These are phyloP conservation scores for Momotus momota DNA, from an alignment of 2,797 vertebrate genomes.

Conservation along the genomic window DNA sequence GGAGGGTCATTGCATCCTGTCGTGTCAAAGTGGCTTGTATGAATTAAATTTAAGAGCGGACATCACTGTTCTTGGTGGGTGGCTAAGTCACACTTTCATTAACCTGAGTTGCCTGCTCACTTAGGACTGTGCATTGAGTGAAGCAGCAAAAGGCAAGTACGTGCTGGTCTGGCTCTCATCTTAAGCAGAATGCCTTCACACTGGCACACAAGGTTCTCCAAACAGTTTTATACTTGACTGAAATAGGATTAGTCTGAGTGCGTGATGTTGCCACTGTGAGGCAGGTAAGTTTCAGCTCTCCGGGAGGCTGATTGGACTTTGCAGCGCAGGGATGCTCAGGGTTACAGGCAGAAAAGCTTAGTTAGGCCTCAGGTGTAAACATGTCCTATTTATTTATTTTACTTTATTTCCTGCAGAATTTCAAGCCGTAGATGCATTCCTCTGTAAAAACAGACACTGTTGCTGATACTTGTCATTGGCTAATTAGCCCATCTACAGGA, in stretches of 20 bases:
- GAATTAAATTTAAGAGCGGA: not conserved
- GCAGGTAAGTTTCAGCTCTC: not conserved
- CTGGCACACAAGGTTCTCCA: not conserved
- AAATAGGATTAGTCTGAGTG: not conserved
- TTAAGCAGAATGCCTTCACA: not conserved
- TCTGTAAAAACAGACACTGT: not conserved
- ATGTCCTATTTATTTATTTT: not conserved
- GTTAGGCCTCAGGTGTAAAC: not conserved
- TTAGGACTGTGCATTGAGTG: not conserved
- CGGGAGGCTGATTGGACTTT: not conserved
- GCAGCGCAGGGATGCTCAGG: not conserved
- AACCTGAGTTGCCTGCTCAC: not conserved
- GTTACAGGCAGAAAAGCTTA: not conserved
- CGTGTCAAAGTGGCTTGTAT: not conserved
- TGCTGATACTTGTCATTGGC: not conserved
- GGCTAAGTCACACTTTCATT: constrained; percentile 6
- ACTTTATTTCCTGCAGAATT: not conserved
- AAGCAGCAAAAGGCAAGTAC: not conserved
- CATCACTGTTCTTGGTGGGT: not conserved
- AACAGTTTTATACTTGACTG: not conserved
- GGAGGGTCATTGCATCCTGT: not conserved
- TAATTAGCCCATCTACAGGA: not conserved
- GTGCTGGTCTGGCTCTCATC: not conserved
- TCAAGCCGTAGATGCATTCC: not conserved
- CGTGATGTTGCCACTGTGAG: not conserved